phyloP scores from a whole-genome alignment of 1,140 invertebrate species.

The Calliopsis andreniformis region DNA sequence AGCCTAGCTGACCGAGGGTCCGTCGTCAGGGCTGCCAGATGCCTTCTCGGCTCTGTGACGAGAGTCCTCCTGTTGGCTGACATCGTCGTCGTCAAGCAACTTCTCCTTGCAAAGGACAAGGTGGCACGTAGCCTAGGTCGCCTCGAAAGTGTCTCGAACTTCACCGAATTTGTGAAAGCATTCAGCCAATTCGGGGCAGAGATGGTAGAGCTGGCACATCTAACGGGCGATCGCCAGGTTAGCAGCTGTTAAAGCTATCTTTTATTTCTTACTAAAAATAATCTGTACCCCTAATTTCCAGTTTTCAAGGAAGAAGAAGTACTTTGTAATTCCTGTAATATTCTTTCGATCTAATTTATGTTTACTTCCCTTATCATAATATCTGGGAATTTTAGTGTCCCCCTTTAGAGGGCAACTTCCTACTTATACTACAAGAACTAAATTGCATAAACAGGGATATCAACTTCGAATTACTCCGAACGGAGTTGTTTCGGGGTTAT shows the following conservation, averaged over 20 bases:
- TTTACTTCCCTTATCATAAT: too few species aligned
- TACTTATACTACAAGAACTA: too few species aligned
- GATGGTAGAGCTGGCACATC: constrained; percentile 98
- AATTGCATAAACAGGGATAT: too few species aligned
- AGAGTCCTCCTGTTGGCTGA: constrained; percentile 98
- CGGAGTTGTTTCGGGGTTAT: too few species aligned
- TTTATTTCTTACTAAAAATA: not conserved
- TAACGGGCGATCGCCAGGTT: constrained; percentile 87
- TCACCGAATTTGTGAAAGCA: constrained; percentile 99
- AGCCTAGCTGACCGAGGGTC: constrained; percentile 86
- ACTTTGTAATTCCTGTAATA: too few species aligned
- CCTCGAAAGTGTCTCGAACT: constrained; percentile 96
- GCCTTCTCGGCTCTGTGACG: constrained; percentile 96
- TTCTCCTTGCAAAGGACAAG: constrained; percentile 97
- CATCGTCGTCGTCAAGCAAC: constrained; percentile 98
- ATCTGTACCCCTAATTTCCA: too few species aligned
- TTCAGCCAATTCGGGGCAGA: constrained; percentile 99
- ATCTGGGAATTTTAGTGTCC: too few species aligned
- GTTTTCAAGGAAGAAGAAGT: too few species aligned
- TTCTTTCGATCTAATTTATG: too few species aligned
- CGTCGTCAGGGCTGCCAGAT: constrained; percentile 95
- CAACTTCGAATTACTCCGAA: too few species aligned
- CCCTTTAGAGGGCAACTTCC: too few species aligned
- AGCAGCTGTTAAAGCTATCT: not conserved
- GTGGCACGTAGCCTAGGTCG: constrained; percentile 92